These are phyloP conservation scores for Tor tambroides DNA, from an alignment of 2,113 vertebrate genomes.

Conservation along the genomic window DNA sequence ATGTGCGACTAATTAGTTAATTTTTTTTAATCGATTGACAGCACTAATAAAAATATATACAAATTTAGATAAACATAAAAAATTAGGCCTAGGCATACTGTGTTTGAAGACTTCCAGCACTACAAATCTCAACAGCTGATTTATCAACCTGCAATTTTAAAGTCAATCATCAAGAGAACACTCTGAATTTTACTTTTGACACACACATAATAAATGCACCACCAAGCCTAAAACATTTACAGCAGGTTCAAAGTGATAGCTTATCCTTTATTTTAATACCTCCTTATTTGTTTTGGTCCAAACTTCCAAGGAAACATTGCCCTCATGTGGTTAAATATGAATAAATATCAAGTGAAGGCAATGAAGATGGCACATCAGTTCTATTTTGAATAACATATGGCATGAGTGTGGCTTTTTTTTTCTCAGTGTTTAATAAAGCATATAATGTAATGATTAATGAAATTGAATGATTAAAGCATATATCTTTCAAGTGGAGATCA, in stretches of 20 bases:
- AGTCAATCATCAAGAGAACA: background rate
- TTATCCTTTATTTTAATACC: background rate
- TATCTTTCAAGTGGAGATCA: constrained; percentile 68
- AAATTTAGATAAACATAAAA: background rate
- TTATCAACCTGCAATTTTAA: background rate
- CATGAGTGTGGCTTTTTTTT: background rate
- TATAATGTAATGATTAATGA: background rate
- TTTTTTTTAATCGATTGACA: no score
- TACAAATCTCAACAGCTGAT: background rate
- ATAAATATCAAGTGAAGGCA: background rate
- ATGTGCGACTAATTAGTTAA: no score
- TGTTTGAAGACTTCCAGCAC: background rate
- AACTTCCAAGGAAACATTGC: background rate
- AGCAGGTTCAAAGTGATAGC: background rate
- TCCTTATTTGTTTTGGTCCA: background rate
- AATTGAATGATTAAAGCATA: background rate
- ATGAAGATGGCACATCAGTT: background rate
- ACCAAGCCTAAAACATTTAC: background rate
- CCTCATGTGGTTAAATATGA: constrained; percentile 13
- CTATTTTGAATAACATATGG: background rate
- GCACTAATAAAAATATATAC: no score
- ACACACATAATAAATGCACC: background rate
- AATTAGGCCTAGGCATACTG: no score
- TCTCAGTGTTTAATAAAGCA: background rate
- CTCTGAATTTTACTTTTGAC: background rate